These are phyloP conservation scores for Ceyx melanurus DNA, from an alignment of 2,113 vertebrate species.

Conservation along the genomic window DNA sequence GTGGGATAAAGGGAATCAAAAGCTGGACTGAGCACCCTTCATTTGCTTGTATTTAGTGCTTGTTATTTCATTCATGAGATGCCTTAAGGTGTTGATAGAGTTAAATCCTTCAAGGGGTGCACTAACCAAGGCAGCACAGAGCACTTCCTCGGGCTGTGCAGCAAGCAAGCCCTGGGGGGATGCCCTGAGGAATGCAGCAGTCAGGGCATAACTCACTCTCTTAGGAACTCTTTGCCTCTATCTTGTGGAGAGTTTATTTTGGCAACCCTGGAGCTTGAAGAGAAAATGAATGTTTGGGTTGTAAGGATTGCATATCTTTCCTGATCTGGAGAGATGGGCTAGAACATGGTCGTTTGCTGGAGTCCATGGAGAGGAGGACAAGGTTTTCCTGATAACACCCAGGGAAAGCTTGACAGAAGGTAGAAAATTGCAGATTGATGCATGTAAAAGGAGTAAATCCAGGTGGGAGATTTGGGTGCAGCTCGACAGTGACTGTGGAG, in stretches of 20 bases:
- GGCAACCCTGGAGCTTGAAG: constrained; percentile 2
- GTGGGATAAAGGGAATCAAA: not conserved
- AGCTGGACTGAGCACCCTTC: not conserved
- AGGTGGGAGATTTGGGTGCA: not conserved
- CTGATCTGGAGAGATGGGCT: not conserved
- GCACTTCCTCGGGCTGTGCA: constrained; percentile 30
- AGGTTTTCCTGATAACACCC: not conserved
- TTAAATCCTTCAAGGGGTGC: constrained; percentile 31
- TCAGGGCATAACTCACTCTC: constrained; percentile 20
- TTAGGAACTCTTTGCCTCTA: constrained; percentile 23
- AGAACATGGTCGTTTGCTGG: not conserved
- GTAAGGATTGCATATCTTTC: not conserved
- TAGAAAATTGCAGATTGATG: not conserved
- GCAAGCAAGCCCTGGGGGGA: not conserved
- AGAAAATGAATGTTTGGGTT: not conserved
- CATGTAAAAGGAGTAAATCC: not conserved
- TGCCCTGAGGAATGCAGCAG: not conserved
- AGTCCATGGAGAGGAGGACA: not conserved
- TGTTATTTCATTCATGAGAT: not conserved
- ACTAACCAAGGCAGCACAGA: not conserved
- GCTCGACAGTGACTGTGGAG: not conserved
- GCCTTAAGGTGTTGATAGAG: constrained; percentile 30
- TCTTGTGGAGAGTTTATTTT: constrained; percentile 54
- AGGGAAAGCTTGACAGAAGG: not conserved
- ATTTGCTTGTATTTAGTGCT: not conserved